Evolutionary conservation across 1,140 invertebrate genomes (phyloP).

Genomic region (Hydropsyche tenuis): DNA sequence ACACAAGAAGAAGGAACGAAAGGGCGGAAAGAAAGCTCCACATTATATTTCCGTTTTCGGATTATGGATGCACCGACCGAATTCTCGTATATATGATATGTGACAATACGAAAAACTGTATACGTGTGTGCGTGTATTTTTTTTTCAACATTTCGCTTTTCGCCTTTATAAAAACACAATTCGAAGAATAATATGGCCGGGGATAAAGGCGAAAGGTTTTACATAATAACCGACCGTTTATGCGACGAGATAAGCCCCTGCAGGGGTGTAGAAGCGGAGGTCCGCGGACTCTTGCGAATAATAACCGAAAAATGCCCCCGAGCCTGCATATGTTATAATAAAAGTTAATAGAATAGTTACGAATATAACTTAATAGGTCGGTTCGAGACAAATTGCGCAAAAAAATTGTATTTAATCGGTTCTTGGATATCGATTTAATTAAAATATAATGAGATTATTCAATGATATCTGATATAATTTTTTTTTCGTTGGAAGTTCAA

Average conservation of each 20-base stretch:
- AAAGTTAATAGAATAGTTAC: no score
- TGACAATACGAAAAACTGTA: no score
- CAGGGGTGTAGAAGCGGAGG: conserved; percentile 1
- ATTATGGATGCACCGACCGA: conserved; percentile 15
- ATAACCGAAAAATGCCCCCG: conserved; percentile 3
- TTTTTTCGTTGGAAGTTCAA: no score
- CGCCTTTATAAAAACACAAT: conserved; percentile 45
- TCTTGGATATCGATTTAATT: no score
- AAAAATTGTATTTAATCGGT: no score
- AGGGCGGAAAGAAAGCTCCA: neutral
- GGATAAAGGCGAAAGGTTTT: conserved; percentile 48
- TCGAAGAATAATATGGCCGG: conserved; percentile 31
- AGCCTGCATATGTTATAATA: neutral
- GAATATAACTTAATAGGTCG: no score
- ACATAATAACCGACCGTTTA: conserved; percentile 46
- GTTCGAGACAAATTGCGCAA: no score
- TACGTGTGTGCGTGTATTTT: conserved; percentile 37
- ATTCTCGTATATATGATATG: no score
- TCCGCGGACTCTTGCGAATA: conserved; percentile 9
- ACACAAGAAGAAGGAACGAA: no score
- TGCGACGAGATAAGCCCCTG: conserved; percentile 40
- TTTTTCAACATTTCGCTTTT: conserved; percentile 15
- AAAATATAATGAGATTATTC: no score
- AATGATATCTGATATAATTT: no score
- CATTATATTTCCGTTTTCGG: neutral